Base-by-base conservation (phyloP, 2,113 vertebrate species). In the Hystrix brachyura region DNA sequence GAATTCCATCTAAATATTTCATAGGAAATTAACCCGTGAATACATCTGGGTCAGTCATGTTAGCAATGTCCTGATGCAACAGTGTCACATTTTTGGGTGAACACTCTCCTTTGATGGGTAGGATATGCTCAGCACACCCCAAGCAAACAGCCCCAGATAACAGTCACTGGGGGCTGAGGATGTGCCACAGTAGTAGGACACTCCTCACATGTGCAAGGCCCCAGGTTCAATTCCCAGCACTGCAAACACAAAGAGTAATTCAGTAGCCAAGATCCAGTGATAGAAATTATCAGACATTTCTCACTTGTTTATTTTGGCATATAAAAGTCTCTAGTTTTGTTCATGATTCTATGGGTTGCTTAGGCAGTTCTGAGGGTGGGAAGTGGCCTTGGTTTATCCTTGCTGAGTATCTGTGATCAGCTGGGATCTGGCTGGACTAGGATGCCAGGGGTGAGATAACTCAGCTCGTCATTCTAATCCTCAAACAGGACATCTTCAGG, bases 1-100 rank as follows among this genome's bases (percentile, higher is more conserved):
- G 59, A 85, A 86, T 95, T 96, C 23, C 76, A 34, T 53, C 48
- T 55, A 79, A 79, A n/a, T 79, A 79, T 55, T 79, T 79, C 32
- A 11, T 55, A 79, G 51, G 29, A 34, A 55, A 91, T 91, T 71
- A 84, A 15, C 65, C 86, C 71, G 72, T 78, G 79, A 21, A n/a
- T 82, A 51, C 14, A 55, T 81, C 53, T 91, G 48, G 32, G 74
- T 65, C 7, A 14, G 65, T 94, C 48, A 62, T 71, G n/a, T 76
- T 59, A 91, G 38, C 67, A 60, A 65, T 15, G 19, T 72, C 64
- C 17, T 43, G 65, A 91, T 74, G 82, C n/a, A 91, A 72, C 15
- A n/a, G 62, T 55, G 7, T 72, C 48, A 67, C 4, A 15, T 80
- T 93, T 87, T 89, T 74, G 69, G 60, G 90, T 78, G 38, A 92